These are phyloP conservation scores for Cydia amplana DNA, from an alignment of 1,140 invertebrate species.

Conservation along the genomic window DNA sequence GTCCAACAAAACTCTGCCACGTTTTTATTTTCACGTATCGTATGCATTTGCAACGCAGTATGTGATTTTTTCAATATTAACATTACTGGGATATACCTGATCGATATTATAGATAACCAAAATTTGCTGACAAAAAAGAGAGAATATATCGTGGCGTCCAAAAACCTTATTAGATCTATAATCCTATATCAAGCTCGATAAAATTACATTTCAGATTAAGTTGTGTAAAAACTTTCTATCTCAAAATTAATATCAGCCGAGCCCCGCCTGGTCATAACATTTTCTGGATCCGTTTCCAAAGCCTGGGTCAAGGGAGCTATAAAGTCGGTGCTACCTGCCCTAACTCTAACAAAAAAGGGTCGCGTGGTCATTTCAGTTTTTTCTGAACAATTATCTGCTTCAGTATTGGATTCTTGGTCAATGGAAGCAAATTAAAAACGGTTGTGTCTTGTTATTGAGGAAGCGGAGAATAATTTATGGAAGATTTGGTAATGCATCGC, in stretches of 20 bases:
- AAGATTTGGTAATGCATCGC: not conserved
- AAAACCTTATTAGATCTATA: not conserved
- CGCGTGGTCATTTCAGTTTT: slow-evolving; percentile 20
- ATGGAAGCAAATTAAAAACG: slow-evolving; percentile 11
- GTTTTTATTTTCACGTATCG: too few relatives aligned
- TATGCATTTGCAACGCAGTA: too few relatives aligned
- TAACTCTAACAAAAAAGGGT: slow-evolving; percentile 16
- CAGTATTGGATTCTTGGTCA: slow-evolving; percentile 17
- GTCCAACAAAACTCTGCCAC: too few relatives aligned
- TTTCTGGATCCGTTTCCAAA: slow-evolving; percentile 3
- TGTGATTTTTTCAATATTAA: too few relatives aligned
- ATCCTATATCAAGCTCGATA: not conserved
- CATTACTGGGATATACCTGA: too few relatives aligned
- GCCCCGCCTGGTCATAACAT: not conserved
- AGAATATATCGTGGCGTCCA: not conserved
- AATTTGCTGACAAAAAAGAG: not conserved
- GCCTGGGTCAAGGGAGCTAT: slow-evolving; percentile 19
- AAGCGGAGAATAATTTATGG: not conserved
- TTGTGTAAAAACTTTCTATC: not conserved
- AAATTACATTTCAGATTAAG: not conserved
- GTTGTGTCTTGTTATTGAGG: not conserved
- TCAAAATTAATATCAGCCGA: not conserved
- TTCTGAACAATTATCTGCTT: slow-evolving; percentile 13
- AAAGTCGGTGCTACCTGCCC: slow-evolving; percentile 7
- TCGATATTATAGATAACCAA: not conserved